These are phyloP conservation scores for Coracias cyanogaster DNA, from an alignment of 2,797 vertebrate genomes.

Conservation along the genomic window DNA sequence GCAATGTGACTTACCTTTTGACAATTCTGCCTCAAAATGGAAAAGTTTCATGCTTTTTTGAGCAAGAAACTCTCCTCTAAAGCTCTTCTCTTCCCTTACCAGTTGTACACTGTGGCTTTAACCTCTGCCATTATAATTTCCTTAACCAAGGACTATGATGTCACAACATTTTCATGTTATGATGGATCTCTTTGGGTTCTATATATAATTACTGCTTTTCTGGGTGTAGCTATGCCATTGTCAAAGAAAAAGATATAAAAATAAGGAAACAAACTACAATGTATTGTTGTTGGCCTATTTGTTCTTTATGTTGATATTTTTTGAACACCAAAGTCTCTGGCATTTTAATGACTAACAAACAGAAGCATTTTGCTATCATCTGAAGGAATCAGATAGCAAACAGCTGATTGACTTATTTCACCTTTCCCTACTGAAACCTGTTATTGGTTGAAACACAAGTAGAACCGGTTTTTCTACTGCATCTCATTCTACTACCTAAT, in stretches of 20 bases:
- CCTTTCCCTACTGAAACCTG: conserved; percentile 14
- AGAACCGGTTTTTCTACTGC: neutral
- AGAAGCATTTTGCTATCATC: neutral
- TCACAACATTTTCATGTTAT: conserved; percentile 66
- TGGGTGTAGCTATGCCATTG: neutral
- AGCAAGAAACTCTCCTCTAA: neutral
- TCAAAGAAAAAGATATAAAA: conserved; percentile 27
- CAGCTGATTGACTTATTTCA: conserved; percentile 32
- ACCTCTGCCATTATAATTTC: conserved; percentile 60
- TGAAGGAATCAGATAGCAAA: conserved; percentile 18
- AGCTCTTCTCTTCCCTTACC: neutral
- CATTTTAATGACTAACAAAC: neutral
- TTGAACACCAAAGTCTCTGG: neutral
- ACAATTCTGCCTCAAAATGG: neutral
- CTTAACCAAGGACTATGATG: conserved; percentile 55
- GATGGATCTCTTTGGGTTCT: conserved; percentile 39
- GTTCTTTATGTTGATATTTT: neutral
- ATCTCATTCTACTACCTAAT: neutral
- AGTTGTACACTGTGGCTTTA: conserved; percentile 46
- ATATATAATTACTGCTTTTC: conserved; percentile 47
- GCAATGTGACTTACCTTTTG: conserved; percentile 6
- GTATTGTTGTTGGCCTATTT: neutral
- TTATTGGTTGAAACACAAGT: conserved; percentile 16
- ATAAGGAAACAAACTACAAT: neutral
- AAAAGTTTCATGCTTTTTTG: neutral